A percentile compares a stretch with the other conserved stretches of the same genome.
Conservation (phyloP, 1,140 invertebrate genomes). For the Megalopta genalis region DNA sequence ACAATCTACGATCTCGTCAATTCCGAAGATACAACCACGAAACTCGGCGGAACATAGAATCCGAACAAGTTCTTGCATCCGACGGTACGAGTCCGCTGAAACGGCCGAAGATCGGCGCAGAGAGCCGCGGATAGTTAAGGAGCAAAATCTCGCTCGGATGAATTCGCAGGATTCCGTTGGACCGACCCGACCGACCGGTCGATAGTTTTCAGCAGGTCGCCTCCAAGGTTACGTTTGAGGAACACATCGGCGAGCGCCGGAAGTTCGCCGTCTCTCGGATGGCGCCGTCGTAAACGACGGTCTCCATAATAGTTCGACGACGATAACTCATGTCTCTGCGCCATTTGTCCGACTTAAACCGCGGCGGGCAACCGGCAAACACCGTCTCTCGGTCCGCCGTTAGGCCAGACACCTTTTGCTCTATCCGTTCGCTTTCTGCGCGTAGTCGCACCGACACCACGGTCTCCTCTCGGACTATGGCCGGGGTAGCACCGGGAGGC, state of each 20-base stretch:
- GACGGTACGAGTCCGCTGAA: too few relatives aligned
- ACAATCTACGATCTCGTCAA: too few relatives aligned
- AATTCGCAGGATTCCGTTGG: neutral
- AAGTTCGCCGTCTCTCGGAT: neutral
- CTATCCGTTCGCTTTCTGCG: too few relatives aligned
- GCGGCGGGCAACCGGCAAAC: too few relatives aligned
- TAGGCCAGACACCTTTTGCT: too few relatives aligned
- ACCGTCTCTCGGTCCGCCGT: too few relatives aligned
- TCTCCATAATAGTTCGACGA: neutral
- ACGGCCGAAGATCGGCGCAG: too few relatives aligned
- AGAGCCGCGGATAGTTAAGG: too few relatives aligned
- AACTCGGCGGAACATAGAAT: too few relatives aligned
- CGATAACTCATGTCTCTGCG: neutral
- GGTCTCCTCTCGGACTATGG: neutral
- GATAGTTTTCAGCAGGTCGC: neutral
- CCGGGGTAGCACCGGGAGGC: neutral
- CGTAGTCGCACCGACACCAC: neutral
- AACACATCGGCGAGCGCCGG: neutral
- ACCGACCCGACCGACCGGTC: neutral
- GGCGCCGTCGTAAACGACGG: neutral
- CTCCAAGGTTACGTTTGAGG: neutral
- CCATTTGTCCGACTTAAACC: neutral
- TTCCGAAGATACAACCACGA: too few relatives aligned
- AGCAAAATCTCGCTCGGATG: neutral
- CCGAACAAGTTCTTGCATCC: too few relatives aligned